Conservation (phyloP, 2,797 vertebrate genomes). For the Rhinoraja longicauda region DNA sequence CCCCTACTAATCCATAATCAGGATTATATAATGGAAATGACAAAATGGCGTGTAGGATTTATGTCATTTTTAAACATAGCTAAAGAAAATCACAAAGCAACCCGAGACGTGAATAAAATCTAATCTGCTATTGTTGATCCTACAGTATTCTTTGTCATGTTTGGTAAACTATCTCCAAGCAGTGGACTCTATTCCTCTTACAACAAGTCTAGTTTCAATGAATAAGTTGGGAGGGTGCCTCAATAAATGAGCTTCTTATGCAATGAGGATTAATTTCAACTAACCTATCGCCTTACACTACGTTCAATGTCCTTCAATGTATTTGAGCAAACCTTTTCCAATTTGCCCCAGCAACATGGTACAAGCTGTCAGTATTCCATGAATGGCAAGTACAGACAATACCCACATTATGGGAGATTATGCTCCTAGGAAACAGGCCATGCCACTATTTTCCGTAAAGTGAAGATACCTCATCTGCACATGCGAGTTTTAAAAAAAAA, state of each 20-base stretch:
- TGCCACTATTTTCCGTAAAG: too few species aligned
- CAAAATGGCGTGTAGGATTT: background rate
- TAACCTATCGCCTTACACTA: background rate
- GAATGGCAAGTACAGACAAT: background rate
- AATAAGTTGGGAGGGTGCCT: background rate
- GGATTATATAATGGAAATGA: background rate
- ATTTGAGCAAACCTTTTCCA: background rate
- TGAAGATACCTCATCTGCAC: too few species aligned
- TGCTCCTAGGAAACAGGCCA: too few species aligned
- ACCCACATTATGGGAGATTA: too few species aligned
- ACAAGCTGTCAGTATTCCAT: background rate
- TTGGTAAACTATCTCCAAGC: background rate
- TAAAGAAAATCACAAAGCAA: background rate
- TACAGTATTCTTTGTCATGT: background rate
- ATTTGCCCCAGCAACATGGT: background rate
- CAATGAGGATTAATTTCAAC: background rate
- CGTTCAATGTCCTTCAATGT: background rate
- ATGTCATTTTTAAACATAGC: background rate
- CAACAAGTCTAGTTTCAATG: background rate
- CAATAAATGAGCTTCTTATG: background rate
- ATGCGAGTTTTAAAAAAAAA: too few species aligned
- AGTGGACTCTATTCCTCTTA: background rate
- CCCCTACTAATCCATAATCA: background rate
- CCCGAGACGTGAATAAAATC: background rate
- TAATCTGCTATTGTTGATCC: background rate